Conservation (phyloP, 1,140 invertebrate species). For the Zaprionus camerounensis region DNA sequence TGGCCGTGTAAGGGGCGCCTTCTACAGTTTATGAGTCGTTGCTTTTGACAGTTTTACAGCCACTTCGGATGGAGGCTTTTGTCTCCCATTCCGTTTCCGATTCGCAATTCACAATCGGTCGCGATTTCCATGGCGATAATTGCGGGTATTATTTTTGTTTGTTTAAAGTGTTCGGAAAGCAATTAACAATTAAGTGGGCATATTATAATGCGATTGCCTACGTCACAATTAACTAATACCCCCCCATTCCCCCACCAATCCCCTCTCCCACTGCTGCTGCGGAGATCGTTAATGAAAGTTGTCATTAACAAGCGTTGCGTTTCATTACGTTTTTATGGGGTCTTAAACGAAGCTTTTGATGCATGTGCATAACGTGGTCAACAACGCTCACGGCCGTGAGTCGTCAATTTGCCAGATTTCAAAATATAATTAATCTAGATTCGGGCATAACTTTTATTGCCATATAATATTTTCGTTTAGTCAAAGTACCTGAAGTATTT, state of each 20-base stretch:
- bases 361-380: conserved; percentile 32
- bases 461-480: neutral
- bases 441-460: conserved; percentile 1
- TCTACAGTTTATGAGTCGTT: conserved; percentile 57
- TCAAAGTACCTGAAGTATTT: neutral
- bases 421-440: conserved; percentile 3
- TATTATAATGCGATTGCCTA: conserved; percentile 64
- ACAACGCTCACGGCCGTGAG: conserved; percentile 16
- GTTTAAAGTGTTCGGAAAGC: conserved; percentile 75
- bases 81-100: conserved; percentile 23
- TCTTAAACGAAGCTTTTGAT: conserved; percentile 30
- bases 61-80: conserved; percentile 34
- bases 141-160: conserved; percentile 65
- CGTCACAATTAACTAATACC: conserved; percentile 77
- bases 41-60: conserved; percentile 70
- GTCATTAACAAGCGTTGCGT: conserved; percentile 66
- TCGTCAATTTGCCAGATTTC: conserved; percentile 51
- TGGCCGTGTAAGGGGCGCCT: conserved; percentile 1
- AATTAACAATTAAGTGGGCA: conserved; percentile 78
- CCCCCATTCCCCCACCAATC: neutral
- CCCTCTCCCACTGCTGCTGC: neutral
- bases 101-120: conserved; percentile 17
- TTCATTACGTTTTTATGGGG: conserved; percentile 55
- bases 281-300: conserved; percentile 66
- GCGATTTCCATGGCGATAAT: conserved; percentile 59